Percentiles rank a stretch among this genome's conserved stretches.
phyloP scores from a whole-genome alignment of 2,888 invertebrate species.

The Lingula anatina region DNA sequence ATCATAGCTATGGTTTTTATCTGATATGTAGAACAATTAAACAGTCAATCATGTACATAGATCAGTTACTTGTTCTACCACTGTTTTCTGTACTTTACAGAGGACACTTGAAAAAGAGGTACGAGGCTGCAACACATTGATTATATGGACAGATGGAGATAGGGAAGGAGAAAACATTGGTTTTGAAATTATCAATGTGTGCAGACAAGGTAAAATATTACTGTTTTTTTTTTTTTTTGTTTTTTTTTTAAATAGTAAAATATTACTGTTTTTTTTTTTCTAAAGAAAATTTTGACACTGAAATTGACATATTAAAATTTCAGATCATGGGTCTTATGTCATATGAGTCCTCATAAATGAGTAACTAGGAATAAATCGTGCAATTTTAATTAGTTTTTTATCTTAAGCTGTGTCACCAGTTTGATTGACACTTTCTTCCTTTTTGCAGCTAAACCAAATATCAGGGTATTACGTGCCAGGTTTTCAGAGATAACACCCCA shows the following conservation, averaged over 20 bases:
- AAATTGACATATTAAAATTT: neutral
- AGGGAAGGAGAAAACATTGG: conserved; percentile 99
- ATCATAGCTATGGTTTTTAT: too few relatives aligned
- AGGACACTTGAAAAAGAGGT: conserved; percentile 55
- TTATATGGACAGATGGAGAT: conserved; percentile 99
- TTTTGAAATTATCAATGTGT: conserved; percentile 90
- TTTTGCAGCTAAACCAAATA: conserved; percentile 50
- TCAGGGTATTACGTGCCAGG: conserved; percentile 65
- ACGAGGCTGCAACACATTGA: conserved; percentile 59
- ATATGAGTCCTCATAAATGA: too few relatives aligned
- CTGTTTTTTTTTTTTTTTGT: too few relatives aligned
- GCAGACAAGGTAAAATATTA: conserved; percentile 60
- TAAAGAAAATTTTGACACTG: neutral
- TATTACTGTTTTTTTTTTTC: neutral
- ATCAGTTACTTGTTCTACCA: too few relatives aligned
- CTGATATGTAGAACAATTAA: too few relatives aligned
- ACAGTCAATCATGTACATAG: too few relatives aligned
- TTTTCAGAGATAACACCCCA: conserved; percentile 94
- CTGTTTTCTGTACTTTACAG: conserved; percentile 17
- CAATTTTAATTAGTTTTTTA: too few relatives aligned
- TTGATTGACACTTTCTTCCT: too few relatives aligned
- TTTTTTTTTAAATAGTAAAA: too few relatives aligned
- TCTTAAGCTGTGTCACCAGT: too few relatives aligned
- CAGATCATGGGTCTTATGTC: neutral
- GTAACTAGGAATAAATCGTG: too few relatives aligned